Evolutionary conservation across 2,113 vertebrate genomes (phyloP), one percentile per base, ranked within the genome.

Genomic region (Paracanthobrama guichenoti): DNA sequence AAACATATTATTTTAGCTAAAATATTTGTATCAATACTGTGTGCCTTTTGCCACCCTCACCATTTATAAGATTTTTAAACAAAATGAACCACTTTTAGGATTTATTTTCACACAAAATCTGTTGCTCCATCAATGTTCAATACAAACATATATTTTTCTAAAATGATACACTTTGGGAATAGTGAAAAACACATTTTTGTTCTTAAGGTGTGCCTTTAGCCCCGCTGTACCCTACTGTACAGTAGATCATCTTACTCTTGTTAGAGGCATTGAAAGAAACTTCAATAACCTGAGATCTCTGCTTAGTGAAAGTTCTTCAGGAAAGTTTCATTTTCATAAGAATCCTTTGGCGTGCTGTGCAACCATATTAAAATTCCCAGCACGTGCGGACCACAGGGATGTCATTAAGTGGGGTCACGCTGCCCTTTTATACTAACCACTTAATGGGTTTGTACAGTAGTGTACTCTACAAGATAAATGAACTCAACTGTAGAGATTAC

Each of bases 361-460:
- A n/a, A 26, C 20, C 60, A 26, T 18, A 80, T 80, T 62, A 13
- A 66, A 20, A 80, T 66, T 46, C 44, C 3, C 16, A 11, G 60
- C 78, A 62, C 39, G 60, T 22, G 24, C 10, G 16, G 57, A 66
- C 42, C 44, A 22, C 42, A 66, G 78, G 78, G 78, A 80, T 22
- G 24, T 80, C 60, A 80, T 80, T 80, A 80, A 66, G 60, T 31
- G 78, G 24, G 78, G 78, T 80, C 78, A 80, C 60, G 7, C 78
- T 80, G 78, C 78, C 78, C 78, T 80, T 80, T 80, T 22, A 66
- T 66, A 48, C 78, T 66, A 80, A 66, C 59, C 78, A 66, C 60
- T 80, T 80, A 80, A 80, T 80, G 60, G 78, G 78, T 80, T 66
- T 50, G 78, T 80, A 80, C 78, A 80, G 44, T 66, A 50, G 78